A percentile compares a stretch with the other conserved stretches of the same genome.
phyloP scores from a whole-genome alignment of 1,140 invertebrate species.

The Trachymyrmex cornetzi region DNA sequence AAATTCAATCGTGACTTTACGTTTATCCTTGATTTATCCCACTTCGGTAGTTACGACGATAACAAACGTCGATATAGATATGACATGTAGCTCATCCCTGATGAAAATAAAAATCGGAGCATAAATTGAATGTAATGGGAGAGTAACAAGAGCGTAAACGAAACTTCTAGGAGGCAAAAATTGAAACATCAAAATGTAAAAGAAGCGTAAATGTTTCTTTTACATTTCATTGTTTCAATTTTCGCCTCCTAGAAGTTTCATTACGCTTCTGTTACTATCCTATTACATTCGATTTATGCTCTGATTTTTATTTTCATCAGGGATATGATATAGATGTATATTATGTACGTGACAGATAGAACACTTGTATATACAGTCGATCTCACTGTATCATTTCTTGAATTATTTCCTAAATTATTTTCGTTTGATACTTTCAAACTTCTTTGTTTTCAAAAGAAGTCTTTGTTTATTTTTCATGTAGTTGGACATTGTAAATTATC shows the following conservation, averaged over 20 bases:
- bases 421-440: neutral
- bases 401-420: slow-evolving; percentile 13
- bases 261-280: no score
- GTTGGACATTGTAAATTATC: neutral
- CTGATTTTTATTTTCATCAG: no score
- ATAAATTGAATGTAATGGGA: no score
- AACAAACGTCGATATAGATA: neutral
- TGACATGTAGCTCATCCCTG: neutral
- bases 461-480: neutral
- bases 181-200: no score
- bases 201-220: no score
- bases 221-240: no score
- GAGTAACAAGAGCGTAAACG: no score
- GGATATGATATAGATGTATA: neutral
- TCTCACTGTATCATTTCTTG: neutral
- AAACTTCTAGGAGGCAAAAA: no score
- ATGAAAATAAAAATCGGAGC: no score
- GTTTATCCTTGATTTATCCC: neutral
- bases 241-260: no score
- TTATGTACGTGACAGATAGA: neutral
- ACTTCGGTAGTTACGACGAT: neutral
- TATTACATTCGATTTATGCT: no score
- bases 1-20: slow-evolving; percentile 27
- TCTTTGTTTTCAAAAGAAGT: neutral
- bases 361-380: neutral